These are phyloP conservation scores for Craseonycteris thonglongyai DNA, from an alignment of 2,113 vertebrate genomes.

Conservation along the genomic window DNA sequence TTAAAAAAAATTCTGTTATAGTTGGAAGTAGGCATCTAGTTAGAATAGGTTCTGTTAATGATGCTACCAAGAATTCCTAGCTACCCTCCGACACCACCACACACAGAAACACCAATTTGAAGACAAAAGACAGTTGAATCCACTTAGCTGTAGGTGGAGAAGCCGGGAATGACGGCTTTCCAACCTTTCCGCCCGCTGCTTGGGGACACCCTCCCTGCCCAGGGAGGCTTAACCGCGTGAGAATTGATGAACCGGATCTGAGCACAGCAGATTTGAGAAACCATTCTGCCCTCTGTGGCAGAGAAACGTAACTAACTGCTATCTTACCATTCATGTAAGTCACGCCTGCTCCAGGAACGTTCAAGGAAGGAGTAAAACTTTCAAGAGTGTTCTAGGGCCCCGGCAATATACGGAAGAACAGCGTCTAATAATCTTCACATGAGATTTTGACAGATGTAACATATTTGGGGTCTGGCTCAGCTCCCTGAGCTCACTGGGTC, in stretches of 20 bases:
- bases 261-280: not conserved
- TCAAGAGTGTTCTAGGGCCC: not conserved
- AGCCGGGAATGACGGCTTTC: not conserved
- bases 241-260: not conserved
- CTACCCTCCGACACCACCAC: too few relatives aligned
- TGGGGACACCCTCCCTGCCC: not conserved
- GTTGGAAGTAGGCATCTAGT: not conserved
- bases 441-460: not conserved
- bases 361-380: not conserved
- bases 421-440: not conserved
- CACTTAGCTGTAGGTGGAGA: not conserved
- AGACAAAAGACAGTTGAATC: not conserved
- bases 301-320: not conserved
- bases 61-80: not conserved
- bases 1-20: not conserved
- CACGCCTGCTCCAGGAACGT: not conserved
- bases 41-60: not conserved
- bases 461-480: not conserved
- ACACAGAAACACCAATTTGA: not conserved
- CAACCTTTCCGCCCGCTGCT: not conserved
- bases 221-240: not conserved
- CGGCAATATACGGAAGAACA: not conserved
- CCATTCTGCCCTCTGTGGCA: not conserved
- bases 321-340: not conserved
- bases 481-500: fast-evolving